Conservation (phyloP, 2,113 vertebrate species). For the Stegastes partitus region DNA sequence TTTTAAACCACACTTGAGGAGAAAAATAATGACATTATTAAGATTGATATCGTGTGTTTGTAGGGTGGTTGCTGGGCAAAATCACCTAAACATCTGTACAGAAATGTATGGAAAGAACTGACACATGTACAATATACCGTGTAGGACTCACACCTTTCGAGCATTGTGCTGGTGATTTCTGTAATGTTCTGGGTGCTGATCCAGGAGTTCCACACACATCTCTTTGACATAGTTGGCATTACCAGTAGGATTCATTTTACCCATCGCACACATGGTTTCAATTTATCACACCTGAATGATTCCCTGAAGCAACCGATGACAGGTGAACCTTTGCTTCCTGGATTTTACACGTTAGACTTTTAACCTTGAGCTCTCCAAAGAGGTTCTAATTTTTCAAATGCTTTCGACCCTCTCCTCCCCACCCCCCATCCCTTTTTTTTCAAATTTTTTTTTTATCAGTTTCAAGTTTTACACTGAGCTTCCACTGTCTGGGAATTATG, state of each 20-base stretch:
- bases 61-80: background rate
- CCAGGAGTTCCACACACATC: slow-evolving; percentile 26
- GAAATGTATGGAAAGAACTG: background rate
- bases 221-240: slow-evolving; percentile 16
- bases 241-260: slow-evolving; percentile 29
- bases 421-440: background rate
- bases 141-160: slow-evolving; percentile 30
- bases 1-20: background rate
- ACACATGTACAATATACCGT: background rate
- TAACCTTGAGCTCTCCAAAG: slow-evolving; percentile 21
- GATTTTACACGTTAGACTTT: slow-evolving; percentile 30
- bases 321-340: slow-evolving; percentile 30
- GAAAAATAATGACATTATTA: background rate
- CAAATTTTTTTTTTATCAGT: slow-evolving; percentile 50
- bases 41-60: background rate
- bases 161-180: slow-evolving; percentile 58
- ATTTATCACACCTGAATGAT: slow-evolving; percentile 34
- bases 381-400: slow-evolving; percentile 37
- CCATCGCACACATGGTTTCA: slow-evolving; percentile 39
- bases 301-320: slow-evolving; percentile 12
- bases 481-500: slow-evolving; percentile 57
- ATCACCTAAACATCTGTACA: background rate
- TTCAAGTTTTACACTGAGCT: slow-evolving; percentile 38
- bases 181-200: slow-evolving; percentile 49
- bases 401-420: slow-evolving; percentile 13